A percentile compares a stretch with the other conserved stretches of the same genome.
Conservation (phyloP, 2,797 vertebrate genomes). For the Erpetoichthys calabaricus region DNA sequence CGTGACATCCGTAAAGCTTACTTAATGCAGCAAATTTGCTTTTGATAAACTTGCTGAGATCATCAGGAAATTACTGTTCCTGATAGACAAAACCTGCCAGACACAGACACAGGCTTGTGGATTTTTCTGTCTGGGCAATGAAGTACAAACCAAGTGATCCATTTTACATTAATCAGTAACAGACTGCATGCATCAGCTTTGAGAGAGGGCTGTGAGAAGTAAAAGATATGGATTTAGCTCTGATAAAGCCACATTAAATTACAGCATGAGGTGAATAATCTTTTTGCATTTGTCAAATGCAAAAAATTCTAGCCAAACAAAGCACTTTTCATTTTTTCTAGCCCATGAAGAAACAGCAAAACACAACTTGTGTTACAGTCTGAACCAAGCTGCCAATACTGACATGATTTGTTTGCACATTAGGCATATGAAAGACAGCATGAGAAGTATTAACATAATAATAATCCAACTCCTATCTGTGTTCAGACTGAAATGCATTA, state of each 20-base stretch:
- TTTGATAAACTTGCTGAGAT: too few relatives aligned
- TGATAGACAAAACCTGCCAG: background rate
- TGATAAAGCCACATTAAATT: background rate
- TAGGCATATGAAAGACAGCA: too few relatives aligned
- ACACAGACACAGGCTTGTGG: background rate
- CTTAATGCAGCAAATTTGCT: too few relatives aligned
- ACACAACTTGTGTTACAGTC: background rate
- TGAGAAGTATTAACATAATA: too few relatives aligned
- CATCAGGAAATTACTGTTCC: too few relatives aligned
- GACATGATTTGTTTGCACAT: background rate
- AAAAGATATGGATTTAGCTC: constrained; percentile 1
- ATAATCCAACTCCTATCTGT: too few relatives aligned
- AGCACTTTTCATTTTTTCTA: background rate
- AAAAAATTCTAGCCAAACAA: background rate
- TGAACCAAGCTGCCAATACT: background rate
- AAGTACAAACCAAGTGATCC: constrained; percentile 1
- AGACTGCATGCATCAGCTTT: background rate
- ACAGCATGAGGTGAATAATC: background rate
- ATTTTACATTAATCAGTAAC: background rate
- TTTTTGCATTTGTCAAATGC: background rate
- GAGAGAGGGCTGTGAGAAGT: background rate
- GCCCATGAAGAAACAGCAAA: background rate
- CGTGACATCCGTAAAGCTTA: too few relatives aligned
- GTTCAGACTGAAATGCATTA: background rate
- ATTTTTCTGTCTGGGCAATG: constrained; percentile 4